A percentile compares a stretch with the other conserved stretches of the same genome.
These are phyloP conservation scores for Tetrao urogallus DNA, from an alignment of 2,113 vertebrate genomes.

Conservation along the genomic window DNA sequence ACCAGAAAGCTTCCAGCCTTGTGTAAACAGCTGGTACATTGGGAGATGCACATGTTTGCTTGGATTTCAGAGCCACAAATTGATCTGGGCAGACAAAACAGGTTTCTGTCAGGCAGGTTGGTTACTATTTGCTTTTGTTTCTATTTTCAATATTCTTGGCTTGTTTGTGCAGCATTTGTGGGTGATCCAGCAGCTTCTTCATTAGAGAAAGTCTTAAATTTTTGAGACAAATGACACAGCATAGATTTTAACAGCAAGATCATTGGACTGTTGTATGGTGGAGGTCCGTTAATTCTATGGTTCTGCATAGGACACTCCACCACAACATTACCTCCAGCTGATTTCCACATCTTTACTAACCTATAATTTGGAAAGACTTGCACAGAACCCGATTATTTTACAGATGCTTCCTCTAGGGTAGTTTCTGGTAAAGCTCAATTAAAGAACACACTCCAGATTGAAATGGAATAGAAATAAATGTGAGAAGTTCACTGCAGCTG, in stretches of 20 bases:
- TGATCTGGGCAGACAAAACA: not conserved
- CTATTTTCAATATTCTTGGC: not conserved
- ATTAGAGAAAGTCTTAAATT: not conserved
- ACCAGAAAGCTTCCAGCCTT: not conserved
- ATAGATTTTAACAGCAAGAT: not conserved
- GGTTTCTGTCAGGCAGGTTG: not conserved
- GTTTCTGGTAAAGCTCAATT: not conserved
- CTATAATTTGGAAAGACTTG: not conserved
- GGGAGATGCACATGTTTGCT: not conserved
- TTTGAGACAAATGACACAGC: not conserved
- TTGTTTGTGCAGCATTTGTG: not conserved
- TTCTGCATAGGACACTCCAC: not conserved
- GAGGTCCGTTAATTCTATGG: not conserved
- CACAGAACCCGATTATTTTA: not conserved
- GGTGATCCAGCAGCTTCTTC: not conserved
- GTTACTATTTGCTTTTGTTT: constrained; percentile 4
- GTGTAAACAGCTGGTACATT: not conserved
- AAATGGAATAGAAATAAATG: constrained; percentile 2
- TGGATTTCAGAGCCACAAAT: not conserved
- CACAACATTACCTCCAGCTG: not conserved
- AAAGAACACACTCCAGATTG: not conserved
- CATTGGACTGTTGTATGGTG: not conserved
- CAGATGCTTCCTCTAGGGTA: not conserved
- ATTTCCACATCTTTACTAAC: not conserved
- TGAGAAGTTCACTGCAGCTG: not conserved